Base-by-base conservation (phyloP, 2,113 vertebrate species). In the Perca flavescens region DNA sequence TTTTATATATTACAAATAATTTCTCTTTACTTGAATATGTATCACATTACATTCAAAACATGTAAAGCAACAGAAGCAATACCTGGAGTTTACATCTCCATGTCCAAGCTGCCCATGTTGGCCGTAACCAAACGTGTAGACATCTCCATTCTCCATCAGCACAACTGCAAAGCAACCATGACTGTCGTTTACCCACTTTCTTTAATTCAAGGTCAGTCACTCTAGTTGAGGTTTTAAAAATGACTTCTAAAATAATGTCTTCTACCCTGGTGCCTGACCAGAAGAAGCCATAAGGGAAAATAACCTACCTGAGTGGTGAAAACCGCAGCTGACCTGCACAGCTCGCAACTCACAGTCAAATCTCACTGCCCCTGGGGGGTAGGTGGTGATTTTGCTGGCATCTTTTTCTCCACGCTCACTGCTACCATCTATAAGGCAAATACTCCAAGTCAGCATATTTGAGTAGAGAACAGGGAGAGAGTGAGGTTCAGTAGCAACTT, bases 41-140 rank as follows among this genome's bases (percentile, higher is more conserved):
- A 46, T 31, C 22, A 19, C 11, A 11, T 19, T 22, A 4, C 49
- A 31, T 8, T 54, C 0, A 65, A 66, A 74, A 46, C 6, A n/a
- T 14, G 9, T 53, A 28, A 22, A 31, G 28, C n/a, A 50, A 60
- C 21, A 62, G 2, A 67, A 60, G 17, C 5, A 19, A 28, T 95
- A 98, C 98, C 98, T 98, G 86, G 97, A 99, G 95, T 98, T 99
- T 80, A 99, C 97, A 84, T 99, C 98, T 80, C 98, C 98, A 0
- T 99, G 98, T 66, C 98, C 98, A 4, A 99, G 96, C 34, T 99
- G 98, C 7, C 98, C 98, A 40, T 99, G 98, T 79, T 99, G 98
- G 13, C 98, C 98, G 36, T 99, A 99, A 74, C 98, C 98, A 94
- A 99, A 99, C 0, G 98, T 98, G 90, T 98, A 99, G 88, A 99